Percentiles rank a stretch among this genome's conserved stretches.
These are phyloP conservation scores for Lepidocyrtoides sp. DNA, from an alignment of 2,888 invertebrate species.

Conservation along the genomic window DNA sequence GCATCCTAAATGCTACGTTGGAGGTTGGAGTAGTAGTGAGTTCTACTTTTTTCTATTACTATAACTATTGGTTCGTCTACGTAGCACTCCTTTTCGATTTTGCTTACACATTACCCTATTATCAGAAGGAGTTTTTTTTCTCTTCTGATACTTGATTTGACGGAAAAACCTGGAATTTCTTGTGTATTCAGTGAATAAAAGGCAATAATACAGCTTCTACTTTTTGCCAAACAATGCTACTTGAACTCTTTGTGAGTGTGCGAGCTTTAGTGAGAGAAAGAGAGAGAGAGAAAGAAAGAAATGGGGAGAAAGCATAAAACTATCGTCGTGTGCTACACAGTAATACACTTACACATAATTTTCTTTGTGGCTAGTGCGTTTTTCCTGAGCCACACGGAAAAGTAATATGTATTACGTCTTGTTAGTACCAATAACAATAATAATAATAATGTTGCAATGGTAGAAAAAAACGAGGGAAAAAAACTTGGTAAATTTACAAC, in stretches of 20 bases:
- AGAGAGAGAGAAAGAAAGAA: not conserved
- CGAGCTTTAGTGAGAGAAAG: not conserved
- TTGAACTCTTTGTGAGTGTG: slow-evolving; percentile 11
- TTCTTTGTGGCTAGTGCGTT: slow-evolving; percentile 1
- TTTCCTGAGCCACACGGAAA: slow-evolving; percentile 36
- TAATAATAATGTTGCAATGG: slow-evolving; percentile 66
- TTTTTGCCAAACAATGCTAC: slow-evolving; percentile 32
- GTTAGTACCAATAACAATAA: slow-evolving; percentile 73
- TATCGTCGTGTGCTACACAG: slow-evolving; percentile 29
- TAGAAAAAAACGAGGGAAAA: not conserved
- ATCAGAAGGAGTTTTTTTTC: slow-evolving; percentile 46
- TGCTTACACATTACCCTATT: slow-evolving; percentile 54
- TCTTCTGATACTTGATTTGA: slow-evolving; percentile 59
- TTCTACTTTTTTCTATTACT: not conserved
- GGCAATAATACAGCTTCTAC: slow-evolving; percentile 23
- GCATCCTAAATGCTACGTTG: slow-evolving; percentile 17
- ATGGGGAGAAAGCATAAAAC: slow-evolving; percentile 9
- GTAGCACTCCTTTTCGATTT: slow-evolving; percentile 22
- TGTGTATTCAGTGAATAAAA: slow-evolving; percentile 57
- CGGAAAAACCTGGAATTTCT: slow-evolving; percentile 58
- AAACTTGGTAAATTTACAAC: slow-evolving; percentile 63
- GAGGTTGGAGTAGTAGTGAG: slow-evolving; percentile 1
- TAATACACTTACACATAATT: slow-evolving; percentile 36
- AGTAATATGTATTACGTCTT: slow-evolving; percentile 66
- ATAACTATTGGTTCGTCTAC: not conserved